Percentiles rank a stretch among this genome's conserved stretches.
phyloP scores from a whole-genome alignment of 2,113 vertebrate genomes.

The Nettapus auritus region DNA sequence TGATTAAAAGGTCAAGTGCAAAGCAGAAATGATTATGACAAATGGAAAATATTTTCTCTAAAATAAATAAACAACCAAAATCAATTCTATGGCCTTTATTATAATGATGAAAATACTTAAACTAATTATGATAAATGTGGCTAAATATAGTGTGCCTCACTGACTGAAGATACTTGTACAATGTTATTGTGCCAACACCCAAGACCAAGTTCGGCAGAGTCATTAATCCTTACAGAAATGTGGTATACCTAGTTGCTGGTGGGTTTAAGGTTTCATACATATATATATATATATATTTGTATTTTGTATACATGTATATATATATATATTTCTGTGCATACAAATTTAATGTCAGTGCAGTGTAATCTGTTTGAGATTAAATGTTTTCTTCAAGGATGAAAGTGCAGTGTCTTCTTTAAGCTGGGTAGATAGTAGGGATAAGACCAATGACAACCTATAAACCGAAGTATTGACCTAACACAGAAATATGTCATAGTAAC shows the following conservation, averaged over 20 bases:
- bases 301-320: too few relatives aligned
- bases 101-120: constrained; percentile 27
- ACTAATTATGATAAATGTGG: constrained; percentile 59
- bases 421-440: neutral
- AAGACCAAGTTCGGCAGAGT: neutral
- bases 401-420: neutral
- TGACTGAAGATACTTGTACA: neutral
- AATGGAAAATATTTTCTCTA: constrained; percentile 42
- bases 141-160: neutral
- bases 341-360: neutral
- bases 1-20: constrained; percentile 63
- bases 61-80: constrained; percentile 40
- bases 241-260: neutral
- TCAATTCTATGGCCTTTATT: neutral
- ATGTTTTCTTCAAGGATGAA: neutral
- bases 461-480: neutral
- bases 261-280: neutral
- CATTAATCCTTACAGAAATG: neutral
- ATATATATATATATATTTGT: neutral
- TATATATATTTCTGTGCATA: neutral
- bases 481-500: neutral
- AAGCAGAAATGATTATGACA: constrained; percentile 12
- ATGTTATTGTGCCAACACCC: constrained; percentile 3
- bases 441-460: neutral
- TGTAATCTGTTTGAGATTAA: neutral